A percentile compares a stretch with the other conserved stretches of the same genome.
These are phyloP conservation scores for Bombus waltoni DNA, from an alignment of 1,140 invertebrate species.

Conservation along the genomic window DNA sequence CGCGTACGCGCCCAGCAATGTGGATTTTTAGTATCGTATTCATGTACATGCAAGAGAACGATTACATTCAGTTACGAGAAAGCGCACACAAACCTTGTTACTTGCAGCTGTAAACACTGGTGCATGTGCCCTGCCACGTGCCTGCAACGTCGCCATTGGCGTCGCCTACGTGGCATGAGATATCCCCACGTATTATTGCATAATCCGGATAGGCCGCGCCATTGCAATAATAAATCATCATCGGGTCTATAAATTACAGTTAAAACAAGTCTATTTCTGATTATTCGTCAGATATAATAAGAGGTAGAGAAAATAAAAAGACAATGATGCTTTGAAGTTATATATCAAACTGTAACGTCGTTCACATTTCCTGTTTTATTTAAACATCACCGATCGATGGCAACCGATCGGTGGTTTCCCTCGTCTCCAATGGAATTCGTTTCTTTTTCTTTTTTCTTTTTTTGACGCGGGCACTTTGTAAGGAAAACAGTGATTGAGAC, in stretches of 20 bases:
- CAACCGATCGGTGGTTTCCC: not conserved
- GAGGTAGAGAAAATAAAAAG: not conserved
- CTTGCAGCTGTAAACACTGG: conserved; percentile 40
- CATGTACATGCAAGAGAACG: not conserved
- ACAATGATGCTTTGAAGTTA: not conserved
- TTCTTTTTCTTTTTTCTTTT: not conserved
- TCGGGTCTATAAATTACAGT: conserved; percentile 6
- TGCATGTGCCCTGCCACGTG: conserved; percentile 69
- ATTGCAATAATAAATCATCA: conserved; percentile 39
- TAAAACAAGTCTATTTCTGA: not conserved
- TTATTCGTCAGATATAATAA: not conserved
- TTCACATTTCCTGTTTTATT: not conserved
- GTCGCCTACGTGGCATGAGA: conserved; percentile 55
- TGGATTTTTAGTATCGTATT: conserved; percentile 29
- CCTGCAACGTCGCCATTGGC: conserved; percentile 33
- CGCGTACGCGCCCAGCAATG: not conserved
- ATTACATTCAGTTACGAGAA: conserved; percentile 50
- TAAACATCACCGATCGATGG: not conserved
- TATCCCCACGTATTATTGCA: conserved; percentile 50
- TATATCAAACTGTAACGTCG: not conserved
- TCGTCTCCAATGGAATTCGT: not conserved
- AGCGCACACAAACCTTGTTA: not conserved
- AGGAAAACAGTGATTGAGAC: not conserved
- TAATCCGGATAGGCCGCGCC: conserved; percentile 33
- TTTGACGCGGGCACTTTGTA: not conserved